Conservation (phyloP, 2,888 invertebrate genomes). For the Acleris cristana region DNA sequence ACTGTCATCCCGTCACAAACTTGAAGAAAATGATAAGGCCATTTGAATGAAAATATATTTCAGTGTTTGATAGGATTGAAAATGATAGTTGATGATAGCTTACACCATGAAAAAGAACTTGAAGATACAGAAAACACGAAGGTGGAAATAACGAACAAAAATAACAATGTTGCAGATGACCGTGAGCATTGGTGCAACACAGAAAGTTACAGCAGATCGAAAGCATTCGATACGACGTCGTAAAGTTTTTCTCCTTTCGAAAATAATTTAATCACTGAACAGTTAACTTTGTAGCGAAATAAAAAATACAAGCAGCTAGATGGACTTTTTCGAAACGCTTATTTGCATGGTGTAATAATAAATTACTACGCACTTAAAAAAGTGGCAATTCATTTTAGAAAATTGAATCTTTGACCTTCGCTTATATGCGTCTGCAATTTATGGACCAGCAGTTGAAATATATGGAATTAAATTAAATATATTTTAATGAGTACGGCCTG, state of each 20-base stretch:
- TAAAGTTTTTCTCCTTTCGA: background rate
- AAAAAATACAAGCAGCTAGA: background rate
- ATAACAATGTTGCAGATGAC: conserved; percentile 4
- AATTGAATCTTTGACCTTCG: conserved; percentile 59
- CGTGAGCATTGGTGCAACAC: conserved; percentile 3
- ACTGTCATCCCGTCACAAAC: conserved; percentile 43
- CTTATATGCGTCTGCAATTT: conserved; percentile 48
- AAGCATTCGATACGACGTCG: background rate
- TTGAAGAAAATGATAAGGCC: conserved; percentile 38
- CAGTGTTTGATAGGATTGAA: background rate
- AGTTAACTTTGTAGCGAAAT: too few relatives aligned
- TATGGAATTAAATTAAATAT: conserved; percentile 50
- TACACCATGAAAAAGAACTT: too few relatives aligned
- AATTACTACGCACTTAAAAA: conserved; percentile 27
- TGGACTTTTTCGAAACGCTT: background rate
- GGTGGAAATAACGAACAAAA: background rate
- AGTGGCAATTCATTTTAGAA: conserved; percentile 56
- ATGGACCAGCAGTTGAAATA: conserved; percentile 51
- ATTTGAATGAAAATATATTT: conserved; percentile 1
- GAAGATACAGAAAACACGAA: background rate
- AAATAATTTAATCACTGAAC: background rate
- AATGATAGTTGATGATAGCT: too few relatives aligned
- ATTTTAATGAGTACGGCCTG: background rate
- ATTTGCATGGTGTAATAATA: background rate
- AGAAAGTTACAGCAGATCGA: background rate